Evolutionary conservation across 2,888 invertebrate species (phyloP), one percentile per base, ranked within the genome.

Genomic region (Mythimna ferrago): DNA sequence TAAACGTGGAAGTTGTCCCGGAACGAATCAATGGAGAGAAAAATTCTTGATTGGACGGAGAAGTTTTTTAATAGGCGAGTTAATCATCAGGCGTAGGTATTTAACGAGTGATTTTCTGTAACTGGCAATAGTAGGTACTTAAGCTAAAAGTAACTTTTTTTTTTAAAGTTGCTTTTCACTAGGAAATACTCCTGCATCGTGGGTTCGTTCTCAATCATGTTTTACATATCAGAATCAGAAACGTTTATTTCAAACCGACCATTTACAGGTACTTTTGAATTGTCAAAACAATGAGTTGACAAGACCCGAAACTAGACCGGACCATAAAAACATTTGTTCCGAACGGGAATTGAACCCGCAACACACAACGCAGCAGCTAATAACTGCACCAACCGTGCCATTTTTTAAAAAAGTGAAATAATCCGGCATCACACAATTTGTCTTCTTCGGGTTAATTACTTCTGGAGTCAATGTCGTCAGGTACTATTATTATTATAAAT

Each of bases 1-100:
- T 89, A 92, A 91, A 92, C 89, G 89, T 90, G 88, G 86, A 92
- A 89, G 88, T 89, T 89, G 86, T 84, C 83, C 88, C 88, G 89
- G 88, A 91, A 89, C 89, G 90, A 91, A 91, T 88, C 89, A 90
- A 86, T 87, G 85, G 89, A 88, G 85, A 86, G 86, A 86, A 89
- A 78, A 87, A 73, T 63, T 76, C 77, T 80, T 82, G 76, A 82
- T 81, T 82, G 76, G 67, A 80, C 81, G 76, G 68, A 66, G 60
- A 70, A 79, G 41, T 76, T 72, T 73, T 79, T 75, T 76, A 71
- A 76, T 65, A 66, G 65, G 66, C 66, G 61, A 77, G 71, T 76
- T 80, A 82, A 84, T 82, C 67, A 81, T 66, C 73, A 68, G 48
- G 70, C 61, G 26, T 26, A 26, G 26, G 58, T 60, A 78, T 79